Evolutionary conservation across 2,113 vertebrate genomes (phyloP), one percentile per base, ranked within the genome.

Genomic region (Melanotaenia duboulayi): DNA sequence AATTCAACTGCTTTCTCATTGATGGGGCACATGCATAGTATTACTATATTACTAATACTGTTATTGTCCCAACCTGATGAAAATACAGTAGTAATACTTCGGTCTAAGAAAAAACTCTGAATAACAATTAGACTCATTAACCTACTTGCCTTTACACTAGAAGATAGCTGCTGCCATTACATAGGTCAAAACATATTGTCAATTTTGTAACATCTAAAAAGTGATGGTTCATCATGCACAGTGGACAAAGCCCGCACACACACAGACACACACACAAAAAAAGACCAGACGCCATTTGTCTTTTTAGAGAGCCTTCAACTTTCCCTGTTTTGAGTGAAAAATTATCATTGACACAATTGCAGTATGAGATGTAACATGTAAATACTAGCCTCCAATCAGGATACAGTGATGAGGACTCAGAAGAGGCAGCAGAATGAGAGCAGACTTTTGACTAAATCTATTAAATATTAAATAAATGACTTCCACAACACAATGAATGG

Each of bases 371-470:
- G 56, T 81, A 82, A 88, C 71, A 42, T 42, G 55, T 55, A 83
- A 85, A 80, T 78, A 76, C 76, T 39, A 70, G 37, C 22, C 49
- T 72, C 76, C 78, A 77, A 78, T 69, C 60, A 28, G 69, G 76
- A 79, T 78, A 71, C 78, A 65, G 65, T 54, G 75, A 84, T 52
- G 65, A 52, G 4, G 52, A 37, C 59, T 23, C 67, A 52, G 65
- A 69, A 82, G 65, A 59, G 71, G 63, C 46, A 3, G 24, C 52
- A 68, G 74, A 82, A 55, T 70, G 65, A 73, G 72, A 73, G 48
- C 50, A 11, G 55, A 80, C 74, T 73, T 25, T 48, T 44, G 44
- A 52, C 42, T 32, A 59, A 49, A 40, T 28, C 28, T 56, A n/a
- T n/a, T n/a, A 4, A 28, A 28, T 4, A 28, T 6, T 28, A 28